phyloP scores from a whole-genome alignment of 2,113 vertebrate genomes.

The Psittacara wagleri region DNA sequence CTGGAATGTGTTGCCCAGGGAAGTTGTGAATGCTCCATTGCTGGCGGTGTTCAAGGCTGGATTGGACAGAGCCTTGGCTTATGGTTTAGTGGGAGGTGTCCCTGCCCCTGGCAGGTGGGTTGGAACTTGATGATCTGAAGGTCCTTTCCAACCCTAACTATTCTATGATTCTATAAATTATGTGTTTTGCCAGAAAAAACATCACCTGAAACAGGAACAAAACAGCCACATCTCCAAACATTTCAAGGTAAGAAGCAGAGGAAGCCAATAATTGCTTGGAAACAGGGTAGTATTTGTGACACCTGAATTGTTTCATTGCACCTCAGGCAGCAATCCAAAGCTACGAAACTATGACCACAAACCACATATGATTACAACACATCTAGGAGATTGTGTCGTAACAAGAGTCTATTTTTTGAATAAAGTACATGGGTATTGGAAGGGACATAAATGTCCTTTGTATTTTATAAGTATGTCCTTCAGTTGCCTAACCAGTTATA shows the following conservation, averaged over 20 bases:
- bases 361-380: background rate
- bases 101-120: too few relatives aligned
- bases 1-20: too few relatives aligned
- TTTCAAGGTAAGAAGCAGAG: background rate
- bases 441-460: background rate
- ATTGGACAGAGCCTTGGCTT: too few relatives aligned
- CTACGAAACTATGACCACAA: slow-evolving; percentile 24
- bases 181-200: background rate
- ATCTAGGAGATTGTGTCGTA: background rate
- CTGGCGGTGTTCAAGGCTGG: too few relatives aligned
- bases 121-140: too few relatives aligned
- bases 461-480: background rate
- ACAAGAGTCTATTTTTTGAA: background rate
- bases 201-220: background rate
- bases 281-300: slow-evolving; percentile 21
- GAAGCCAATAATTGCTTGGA: slow-evolving; percentile 10
- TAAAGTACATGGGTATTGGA: background rate
- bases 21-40: too few relatives aligned
- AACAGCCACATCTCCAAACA: background rate
- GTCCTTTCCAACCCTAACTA: too few relatives aligned
- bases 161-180: background rate
- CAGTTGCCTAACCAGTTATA: background rate
- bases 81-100: too few relatives aligned
- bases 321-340: slow-evolving; percentile 2
- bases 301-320: background rate